Evolutionary conservation across 2,888 invertebrate genomes (phyloP).

Genomic region (Desoria tigrina): DNA sequence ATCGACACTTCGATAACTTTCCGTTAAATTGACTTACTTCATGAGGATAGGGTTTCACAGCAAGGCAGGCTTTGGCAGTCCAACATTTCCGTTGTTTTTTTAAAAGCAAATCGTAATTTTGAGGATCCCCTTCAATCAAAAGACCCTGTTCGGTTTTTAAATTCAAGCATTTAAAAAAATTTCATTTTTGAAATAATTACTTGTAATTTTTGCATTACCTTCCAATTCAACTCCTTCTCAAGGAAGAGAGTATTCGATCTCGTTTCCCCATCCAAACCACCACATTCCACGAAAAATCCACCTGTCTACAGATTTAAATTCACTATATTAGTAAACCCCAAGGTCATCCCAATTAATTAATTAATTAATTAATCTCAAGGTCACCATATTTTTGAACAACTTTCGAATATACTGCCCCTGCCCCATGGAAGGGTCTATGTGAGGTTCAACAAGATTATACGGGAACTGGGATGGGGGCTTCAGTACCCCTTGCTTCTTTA

Average conservation of each 20-base stretch:
- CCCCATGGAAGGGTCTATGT: constrained; percentile 53
- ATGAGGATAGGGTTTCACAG: constrained; percentile 52
- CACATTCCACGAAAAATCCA: constrained; percentile 52
- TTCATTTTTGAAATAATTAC: constrained; percentile 1
- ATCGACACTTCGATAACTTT: neutral
- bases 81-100: constrained; percentile 56
- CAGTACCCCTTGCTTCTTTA: constrained; percentile 22
- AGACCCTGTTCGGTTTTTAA: constrained; percentile 51
- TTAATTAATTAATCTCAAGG: neutral
- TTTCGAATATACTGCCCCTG: constrained; percentile 51
- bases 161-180: neutral
- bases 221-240: constrained; percentile 56
- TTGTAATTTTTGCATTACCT: constrained; percentile 31
- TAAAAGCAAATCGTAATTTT: constrained; percentile 54
- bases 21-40: constrained; percentile 34
- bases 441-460: constrained; percentile 48
- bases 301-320: constrained; percentile 36
- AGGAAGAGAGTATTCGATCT: constrained; percentile 57
- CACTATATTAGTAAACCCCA: neutral
- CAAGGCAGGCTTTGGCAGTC: constrained; percentile 56
- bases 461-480: constrained; percentile 28
- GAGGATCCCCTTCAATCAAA: constrained; percentile 57
- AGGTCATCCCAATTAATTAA: neutral
- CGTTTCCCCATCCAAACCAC: constrained; percentile 58
- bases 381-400: constrained; percentile 51